Percentiles rank a stretch among this genome's conserved stretches.
These are phyloP conservation scores for Trichonephila inaurata DNA, from an alignment of 1,140 invertebrate genomes.

Conservation along the genomic window DNA sequence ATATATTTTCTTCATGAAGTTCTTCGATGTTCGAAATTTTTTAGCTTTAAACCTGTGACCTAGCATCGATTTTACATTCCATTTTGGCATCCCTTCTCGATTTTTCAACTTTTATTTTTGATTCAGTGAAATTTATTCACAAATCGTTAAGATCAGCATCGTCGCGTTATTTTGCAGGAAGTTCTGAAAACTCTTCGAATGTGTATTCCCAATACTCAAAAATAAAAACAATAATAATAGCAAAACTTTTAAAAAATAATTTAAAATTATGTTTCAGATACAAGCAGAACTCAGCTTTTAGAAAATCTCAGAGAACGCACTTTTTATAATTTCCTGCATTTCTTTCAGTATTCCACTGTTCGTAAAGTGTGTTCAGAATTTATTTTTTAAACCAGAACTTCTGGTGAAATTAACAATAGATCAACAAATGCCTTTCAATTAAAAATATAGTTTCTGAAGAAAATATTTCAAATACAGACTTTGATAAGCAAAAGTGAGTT, in stretches of 20 bases:
- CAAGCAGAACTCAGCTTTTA: too few species aligned
- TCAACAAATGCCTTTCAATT: not conserved
- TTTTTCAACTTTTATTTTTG: not conserved
- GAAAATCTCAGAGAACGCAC: too few species aligned
- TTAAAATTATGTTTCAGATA: too few species aligned
- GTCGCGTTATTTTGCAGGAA: not conserved
- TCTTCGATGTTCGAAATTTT: not conserved
- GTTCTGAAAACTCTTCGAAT: not conserved
- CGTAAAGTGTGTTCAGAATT: too few species aligned
- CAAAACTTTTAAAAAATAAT: too few species aligned
- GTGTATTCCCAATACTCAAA: not conserved
- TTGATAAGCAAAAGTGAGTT: too few species aligned
- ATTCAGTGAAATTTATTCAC: not conserved
- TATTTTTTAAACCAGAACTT: not conserved
- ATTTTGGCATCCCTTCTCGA: not conserved
- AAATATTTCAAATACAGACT: too few species aligned
- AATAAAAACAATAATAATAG: too few species aligned
- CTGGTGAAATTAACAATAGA: not conserved
- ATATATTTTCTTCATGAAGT: slow-evolving; percentile 24
- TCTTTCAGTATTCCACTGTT: too few species aligned
- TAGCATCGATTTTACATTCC: slow-evolving; percentile 44
- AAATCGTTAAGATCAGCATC: not conserved
- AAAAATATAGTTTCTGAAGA: not conserved
- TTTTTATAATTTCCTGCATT: too few species aligned
- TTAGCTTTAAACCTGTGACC: not conserved